Percentiles rank a stretch among this genome's conserved stretches.
Conservation (phyloP, 1,140 invertebrate species). For the Apocrypta bakeri region DNA sequence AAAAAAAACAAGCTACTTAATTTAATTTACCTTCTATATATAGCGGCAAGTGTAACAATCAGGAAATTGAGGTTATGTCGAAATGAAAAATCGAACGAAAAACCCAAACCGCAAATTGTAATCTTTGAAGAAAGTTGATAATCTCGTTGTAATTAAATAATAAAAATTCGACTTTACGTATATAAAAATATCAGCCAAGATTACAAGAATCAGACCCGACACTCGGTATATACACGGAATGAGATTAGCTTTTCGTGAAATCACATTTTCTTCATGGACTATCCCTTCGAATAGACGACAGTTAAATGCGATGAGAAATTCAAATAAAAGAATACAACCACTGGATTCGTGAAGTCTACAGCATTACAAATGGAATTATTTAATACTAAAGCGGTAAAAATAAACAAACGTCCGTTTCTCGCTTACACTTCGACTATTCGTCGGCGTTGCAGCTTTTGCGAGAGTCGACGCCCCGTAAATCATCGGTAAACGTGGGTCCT, state of each 20-base stretch:
- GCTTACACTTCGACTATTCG: not conserved
- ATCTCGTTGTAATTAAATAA: not conserved
- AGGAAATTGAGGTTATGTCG: conserved; percentile 1
- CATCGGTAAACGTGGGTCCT: not conserved
- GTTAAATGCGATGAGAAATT: not conserved
- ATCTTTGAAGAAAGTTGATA: not conserved
- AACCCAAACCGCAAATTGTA: not conserved
- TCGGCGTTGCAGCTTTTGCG: conserved; percentile 1
- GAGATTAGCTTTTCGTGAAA: not conserved
- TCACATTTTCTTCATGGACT: not conserved
- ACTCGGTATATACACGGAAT: not conserved
- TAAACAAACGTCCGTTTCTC: not conserved
- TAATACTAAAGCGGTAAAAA: not conserved
- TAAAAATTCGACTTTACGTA: not conserved
- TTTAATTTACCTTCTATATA: conserved; percentile 13
- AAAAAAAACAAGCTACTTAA: not conserved
- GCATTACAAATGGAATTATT: not conserved
- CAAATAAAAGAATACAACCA: not conserved
- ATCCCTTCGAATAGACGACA: not conserved
- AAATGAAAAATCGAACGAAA: not conserved
- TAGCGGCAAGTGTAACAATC: not conserved
- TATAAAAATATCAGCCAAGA: not conserved
- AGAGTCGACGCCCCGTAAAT: conserved; percentile 11
- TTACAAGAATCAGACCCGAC: not conserved
- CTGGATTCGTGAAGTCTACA: not conserved